A percentile compares a stretch with the other conserved stretches of the same genome.
Evolutionary conservation across 2,888 invertebrate genomes (phyloP).

Genomic region (Chelonus formosanus): DNA sequence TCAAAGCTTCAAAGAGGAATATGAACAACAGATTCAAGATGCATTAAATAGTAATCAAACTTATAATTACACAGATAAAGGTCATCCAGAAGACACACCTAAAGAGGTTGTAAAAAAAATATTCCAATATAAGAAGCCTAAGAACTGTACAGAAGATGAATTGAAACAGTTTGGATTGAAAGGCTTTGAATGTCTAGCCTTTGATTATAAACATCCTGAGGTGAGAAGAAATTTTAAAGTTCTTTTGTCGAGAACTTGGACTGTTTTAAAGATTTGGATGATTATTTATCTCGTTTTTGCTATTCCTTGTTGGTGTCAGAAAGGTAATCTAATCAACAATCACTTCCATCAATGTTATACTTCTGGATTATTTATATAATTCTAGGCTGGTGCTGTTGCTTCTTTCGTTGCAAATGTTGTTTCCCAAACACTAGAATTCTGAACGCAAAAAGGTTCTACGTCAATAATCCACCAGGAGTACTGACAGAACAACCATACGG

Average conservation of each 20-base stretch:
- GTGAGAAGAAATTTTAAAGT: constrained; percentile 42
- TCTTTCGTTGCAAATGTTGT: constrained; percentile 69
- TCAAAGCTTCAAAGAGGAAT: constrained; percentile 65
- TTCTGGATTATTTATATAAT: constrained; percentile 3
- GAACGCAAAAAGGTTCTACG: constrained; percentile 68
- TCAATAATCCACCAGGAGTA: constrained; percentile 70
- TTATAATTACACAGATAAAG: constrained; percentile 62
- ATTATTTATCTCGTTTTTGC: constrained; percentile 65
- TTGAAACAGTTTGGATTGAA: constrained; percentile 64
- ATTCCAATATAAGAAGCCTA: constrained; percentile 56
- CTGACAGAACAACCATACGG: constrained; percentile 51
- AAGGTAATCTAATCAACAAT: constrained; percentile 50
- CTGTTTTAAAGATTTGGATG: constrained; percentile 64
- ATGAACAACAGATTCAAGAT: constrained; percentile 62
- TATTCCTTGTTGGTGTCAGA: constrained; percentile 67
- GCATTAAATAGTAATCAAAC: constrained; percentile 59
- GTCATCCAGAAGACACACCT: constrained; percentile 60
- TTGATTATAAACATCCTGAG: constrained; percentile 57
- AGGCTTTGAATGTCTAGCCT: constrained; percentile 62
- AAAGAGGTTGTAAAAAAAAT: constrained; percentile 60
- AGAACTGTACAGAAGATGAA: constrained; percentile 67
- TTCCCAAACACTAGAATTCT: constrained; percentile 68
- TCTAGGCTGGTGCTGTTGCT: constrained; percentile 73
- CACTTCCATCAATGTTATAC: too few species aligned
- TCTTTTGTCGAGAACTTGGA: constrained; percentile 53